phyloP scores from a whole-genome alignment of 2,797 vertebrate species.

The Chaetophractus vellerosus region DNA sequence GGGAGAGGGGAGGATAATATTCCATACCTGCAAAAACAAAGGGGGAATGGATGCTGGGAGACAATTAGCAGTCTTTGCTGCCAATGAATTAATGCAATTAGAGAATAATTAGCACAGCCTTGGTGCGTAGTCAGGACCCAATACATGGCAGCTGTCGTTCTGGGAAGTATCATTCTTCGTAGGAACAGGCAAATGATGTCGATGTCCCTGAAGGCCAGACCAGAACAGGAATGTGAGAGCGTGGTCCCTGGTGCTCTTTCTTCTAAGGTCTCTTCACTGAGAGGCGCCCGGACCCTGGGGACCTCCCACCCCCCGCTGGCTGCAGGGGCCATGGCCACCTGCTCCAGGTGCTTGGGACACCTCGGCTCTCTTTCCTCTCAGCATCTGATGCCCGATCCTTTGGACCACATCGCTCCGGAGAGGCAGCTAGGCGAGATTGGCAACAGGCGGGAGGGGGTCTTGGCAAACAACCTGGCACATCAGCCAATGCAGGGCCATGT shows the following conservation, averaged over 20 bases:
- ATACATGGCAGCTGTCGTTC: not conserved
- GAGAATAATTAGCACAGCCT: not conserved
- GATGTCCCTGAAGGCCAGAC: not conserved
- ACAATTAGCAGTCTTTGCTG: not conserved
- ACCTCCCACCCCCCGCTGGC: not conserved
- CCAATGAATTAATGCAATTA: not conserved
- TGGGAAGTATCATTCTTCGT: not conserved
- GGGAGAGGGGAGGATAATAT: fast-evolving
- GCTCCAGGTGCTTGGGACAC: not conserved
- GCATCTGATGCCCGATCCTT: not conserved
- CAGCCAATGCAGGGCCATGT: not conserved
- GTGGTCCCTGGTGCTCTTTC: too few relatives aligned
- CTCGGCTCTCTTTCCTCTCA: not conserved
- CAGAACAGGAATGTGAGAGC: not conserved
- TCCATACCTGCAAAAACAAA: not conserved
- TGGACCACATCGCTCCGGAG: not conserved
- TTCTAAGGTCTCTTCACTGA: not conserved
- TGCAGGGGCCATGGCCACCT: too few relatives aligned
- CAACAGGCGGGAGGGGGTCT: not conserved
- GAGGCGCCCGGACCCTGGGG: not conserved
- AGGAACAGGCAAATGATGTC: not conserved
- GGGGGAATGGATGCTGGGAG: too few relatives aligned
- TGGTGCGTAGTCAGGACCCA: not conserved
- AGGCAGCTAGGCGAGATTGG: not conserved
- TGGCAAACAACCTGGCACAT: not conserved